phyloP scores from a whole-genome alignment of 1,140 invertebrate species.

The Drosophila saltans region DNA sequence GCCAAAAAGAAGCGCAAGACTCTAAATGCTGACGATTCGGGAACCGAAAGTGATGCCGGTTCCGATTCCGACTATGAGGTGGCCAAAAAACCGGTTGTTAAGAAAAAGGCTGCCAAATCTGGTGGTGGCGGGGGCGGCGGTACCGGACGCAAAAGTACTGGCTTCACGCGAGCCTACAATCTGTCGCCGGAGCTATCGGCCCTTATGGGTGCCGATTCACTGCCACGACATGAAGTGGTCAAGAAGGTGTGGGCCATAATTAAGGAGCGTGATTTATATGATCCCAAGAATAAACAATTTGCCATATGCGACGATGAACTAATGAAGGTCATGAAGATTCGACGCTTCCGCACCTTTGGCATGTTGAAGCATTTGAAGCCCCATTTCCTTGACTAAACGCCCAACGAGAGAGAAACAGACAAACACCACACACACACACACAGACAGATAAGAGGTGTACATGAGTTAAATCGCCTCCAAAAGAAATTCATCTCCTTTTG shows the following conservation, averaged over 20 bases:
- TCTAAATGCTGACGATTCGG: constrained; percentile 80
- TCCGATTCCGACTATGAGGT: constrained; percentile 92
- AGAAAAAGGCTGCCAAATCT: constrained; percentile 68
- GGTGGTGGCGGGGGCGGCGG: constrained; percentile 32
- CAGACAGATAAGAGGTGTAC: constrained; percentile 20
- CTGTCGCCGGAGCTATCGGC: constrained; percentile 94
- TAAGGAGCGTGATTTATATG: constrained; percentile 95
- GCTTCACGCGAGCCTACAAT: constrained; percentile 92
- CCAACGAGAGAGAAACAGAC: constrained; percentile 7
- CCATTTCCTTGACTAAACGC: constrained; percentile 90
- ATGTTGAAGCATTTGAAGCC: constrained; percentile 98
- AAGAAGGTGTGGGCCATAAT: constrained; percentile 96
- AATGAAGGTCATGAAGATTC: constrained; percentile 94
- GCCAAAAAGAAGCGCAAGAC: constrained; percentile 86
- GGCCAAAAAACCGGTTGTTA: constrained; percentile 84
- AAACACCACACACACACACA: constrained; percentile 23
- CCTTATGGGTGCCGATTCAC: constrained; percentile 92
- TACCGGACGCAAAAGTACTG: constrained; percentile 85
- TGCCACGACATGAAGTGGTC: constrained; percentile 96
- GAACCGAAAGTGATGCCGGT: constrained; percentile 90
- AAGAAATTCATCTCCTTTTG: too few species aligned
- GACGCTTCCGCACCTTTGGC: constrained; percentile 95
- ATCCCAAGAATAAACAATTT: constrained; percentile 96
- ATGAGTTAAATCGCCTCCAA: neutral
- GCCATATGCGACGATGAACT: constrained; percentile 96